Conservation (phyloP, 2,797 vertebrate genomes). For the Manis crassicaudata region DNA sequence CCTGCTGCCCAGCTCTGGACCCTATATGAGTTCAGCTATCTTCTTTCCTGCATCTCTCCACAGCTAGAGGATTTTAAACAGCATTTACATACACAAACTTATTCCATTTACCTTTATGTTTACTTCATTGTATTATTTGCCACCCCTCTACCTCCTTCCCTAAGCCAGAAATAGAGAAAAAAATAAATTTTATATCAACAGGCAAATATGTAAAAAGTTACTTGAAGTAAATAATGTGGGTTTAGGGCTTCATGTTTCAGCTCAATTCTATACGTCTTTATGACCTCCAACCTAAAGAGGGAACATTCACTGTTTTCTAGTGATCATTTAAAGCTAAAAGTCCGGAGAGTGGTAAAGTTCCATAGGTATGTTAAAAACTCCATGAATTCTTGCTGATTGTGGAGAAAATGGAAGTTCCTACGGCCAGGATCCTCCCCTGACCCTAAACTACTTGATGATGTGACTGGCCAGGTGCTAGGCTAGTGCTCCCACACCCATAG, state of each 20-base stretch:
- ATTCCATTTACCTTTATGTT: neutral
- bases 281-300: neutral
- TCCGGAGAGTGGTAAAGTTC: neutral
- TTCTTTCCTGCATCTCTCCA: neutral
- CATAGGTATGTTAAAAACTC: neutral
- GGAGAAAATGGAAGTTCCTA: too few species aligned
- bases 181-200: neutral
- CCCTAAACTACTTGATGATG: too few species aligned
- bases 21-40: fast-evolving
- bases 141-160: neutral
- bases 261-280: neutral
- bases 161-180: neutral
- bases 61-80: neutral
- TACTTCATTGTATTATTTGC: neutral
- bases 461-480: too few species aligned
- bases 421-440: too few species aligned
- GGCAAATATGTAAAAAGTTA: neutral
- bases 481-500: too few species aligned
- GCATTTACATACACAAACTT: neutral
- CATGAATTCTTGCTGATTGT: neutral
- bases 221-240: neutral
- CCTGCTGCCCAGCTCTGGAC: neutral
- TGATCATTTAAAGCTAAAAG: neutral
- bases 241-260: neutral
- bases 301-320: neutral